Base-by-base conservation (phyloP, 2,888 invertebrate species). In the Melinopterus prodromus region DNA sequence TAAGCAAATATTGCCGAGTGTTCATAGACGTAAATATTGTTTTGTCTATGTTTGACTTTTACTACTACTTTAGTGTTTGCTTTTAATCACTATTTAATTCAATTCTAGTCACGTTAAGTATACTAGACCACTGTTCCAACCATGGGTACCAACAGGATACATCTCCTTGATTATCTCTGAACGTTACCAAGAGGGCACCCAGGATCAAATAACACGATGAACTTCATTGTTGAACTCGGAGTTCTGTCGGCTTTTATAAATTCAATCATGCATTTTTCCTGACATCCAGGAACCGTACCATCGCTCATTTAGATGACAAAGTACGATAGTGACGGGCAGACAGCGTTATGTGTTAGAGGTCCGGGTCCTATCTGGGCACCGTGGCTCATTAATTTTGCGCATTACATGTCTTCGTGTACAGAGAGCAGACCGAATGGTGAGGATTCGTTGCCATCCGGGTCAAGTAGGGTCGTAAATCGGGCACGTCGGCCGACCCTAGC, bases 361-460 rank as follows among this genome's bases (percentile, higher is more conserved):
- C 53, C 12, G 53, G 53, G 53, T 53, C 53, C 53, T 53, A 53
- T 53, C 53, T 53, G 53, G 53, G 53, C 53, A 53, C 53, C 53
- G 53, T 53, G 53, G 53, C 53, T 12, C 53, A 53, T 53, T 53
- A 53, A 53, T 53, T 53, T 53, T 53, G 53, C 53, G 53, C 53
- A 53, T 53, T 53, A 53, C 53, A 53, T 53, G 53, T 53, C 53
- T 53, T 53, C 53, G 53, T 53, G 53, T 53, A 53, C 53, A 53
- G 53, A 7, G 53, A 53, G 53, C 12, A 53, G 53, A 53, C 53
- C 53, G 53, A 53, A 53, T 53, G 53, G 53, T 53, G 53, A 53
- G 53, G 53, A 53, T 53, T 53, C 53, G 53, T 12, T 53, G 53
- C 53, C 53, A 53, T 53, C 53, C 53, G 53, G 53, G 53, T 53